Base-by-base conservation (phyloP, 30 jellyfish, hydroid and myxozoan species). In the Euphysa ruthae region DNA sequence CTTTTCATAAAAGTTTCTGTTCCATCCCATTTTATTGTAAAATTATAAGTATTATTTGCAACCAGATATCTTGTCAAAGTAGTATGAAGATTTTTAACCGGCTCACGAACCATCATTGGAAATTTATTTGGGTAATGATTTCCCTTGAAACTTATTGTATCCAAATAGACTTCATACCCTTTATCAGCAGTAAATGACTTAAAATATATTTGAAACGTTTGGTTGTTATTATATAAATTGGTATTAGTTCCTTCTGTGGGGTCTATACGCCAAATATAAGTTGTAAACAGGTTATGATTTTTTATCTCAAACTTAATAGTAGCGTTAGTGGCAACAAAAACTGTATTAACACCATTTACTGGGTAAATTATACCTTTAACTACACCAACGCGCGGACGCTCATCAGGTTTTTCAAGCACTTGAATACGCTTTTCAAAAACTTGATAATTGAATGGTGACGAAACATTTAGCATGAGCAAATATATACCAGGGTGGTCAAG, bases 401-500 rank as follows among this genome's bases (percentile, higher is more conserved):
- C 8, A n/a, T 46, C 8, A 46, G 7, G 23, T 8, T n/a, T 4
- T 46, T 46, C 23, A 46, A 46, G 18, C 18, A 46, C 60, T 46
- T 46, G 28, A 46, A 46, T 8, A n/a, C 18, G 28, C 8, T 46
- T 46, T 3, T n/a, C 4, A 46, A 29, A 4, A 46, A 12, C n/a
- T 12, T 21, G 32, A 25, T 28, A 6, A 35, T 55, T 61, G 12
- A 63, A 20, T 4, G 63, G n/a, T 61, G 74, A 62, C 20, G 62
- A 24, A 3, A 56, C 66, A 7, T 3, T 16, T 3, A 64, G 79
- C 16, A 21, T 19, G 35, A 82, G 32, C 25, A 13, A 25, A 27
- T 60, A 82, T 25, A 21, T 14, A n/a, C 83, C 90, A 3, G 84
- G 25, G 22, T 43, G 30, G 2, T 82, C 35, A 29, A 72, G 73